These are phyloP conservation scores for Drosophila dives DNA, from an alignment of 2,888 invertebrate species.

Conservation along the genomic window DNA sequence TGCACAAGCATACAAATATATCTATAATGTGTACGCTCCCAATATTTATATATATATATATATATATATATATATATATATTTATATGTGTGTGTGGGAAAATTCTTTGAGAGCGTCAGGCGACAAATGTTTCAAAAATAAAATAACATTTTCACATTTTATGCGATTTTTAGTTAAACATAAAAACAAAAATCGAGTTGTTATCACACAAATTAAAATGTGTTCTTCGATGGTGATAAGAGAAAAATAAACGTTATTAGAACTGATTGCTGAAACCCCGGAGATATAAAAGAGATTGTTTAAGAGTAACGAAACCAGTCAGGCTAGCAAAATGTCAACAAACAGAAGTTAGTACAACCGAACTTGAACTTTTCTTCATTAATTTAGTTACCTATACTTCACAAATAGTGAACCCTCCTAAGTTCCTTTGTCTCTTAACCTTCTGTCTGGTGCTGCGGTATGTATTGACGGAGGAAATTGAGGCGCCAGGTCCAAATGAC, in stretches of 20 bases:
- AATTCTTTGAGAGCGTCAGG: conserved; percentile 40
- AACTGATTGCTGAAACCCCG: conserved; percentile 12
- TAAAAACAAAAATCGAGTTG: not conserved
- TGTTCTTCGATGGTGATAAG: conserved; percentile 33
- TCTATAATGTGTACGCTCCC: conserved; percentile 48
- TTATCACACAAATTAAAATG: conserved; percentile 36
- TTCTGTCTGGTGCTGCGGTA: conserved; percentile 8
- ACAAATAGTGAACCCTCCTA: conserved; percentile 31
- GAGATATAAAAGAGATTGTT: conserved; percentile 31
- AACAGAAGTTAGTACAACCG: conserved; percentile 30
- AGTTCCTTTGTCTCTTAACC: conserved; percentile 1
- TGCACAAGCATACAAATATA: conserved; percentile 15
- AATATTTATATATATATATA: conserved; percentile 15
- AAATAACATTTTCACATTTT: not conserved
- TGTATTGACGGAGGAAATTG: conserved; percentile 1
- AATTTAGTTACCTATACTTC: not conserved
- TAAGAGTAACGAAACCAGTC: conserved; percentile 16
- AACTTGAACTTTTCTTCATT: not conserved
- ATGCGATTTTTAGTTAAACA: conserved; percentile 7
- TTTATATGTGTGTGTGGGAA: conserved; percentile 1
- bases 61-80: conserved; percentile 12
- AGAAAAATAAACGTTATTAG: not conserved
- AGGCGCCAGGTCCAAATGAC: conserved; percentile 6
- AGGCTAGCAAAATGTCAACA: not conserved
- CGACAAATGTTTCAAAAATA: conserved; percentile 58